Evolutionary conservation across 2,888 invertebrate species (phyloP).

Genomic region (Mactromeris polynyma): DNA sequence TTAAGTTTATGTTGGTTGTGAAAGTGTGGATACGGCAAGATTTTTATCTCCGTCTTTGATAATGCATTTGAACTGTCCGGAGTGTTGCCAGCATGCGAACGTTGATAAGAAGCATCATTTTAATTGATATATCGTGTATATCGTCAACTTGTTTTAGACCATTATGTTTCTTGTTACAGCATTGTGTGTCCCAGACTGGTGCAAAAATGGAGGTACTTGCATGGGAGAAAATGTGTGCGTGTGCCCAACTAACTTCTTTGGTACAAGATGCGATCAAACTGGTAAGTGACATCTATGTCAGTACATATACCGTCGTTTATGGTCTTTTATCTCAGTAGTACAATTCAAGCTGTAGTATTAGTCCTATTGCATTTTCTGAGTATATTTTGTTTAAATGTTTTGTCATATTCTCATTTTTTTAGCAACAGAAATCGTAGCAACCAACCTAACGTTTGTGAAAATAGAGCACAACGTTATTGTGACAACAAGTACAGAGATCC

Average conservation of each 20-base stretch:
- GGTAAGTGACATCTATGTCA: conserved; percentile 42
- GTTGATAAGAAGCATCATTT: too few species aligned
- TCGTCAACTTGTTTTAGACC: neutral
- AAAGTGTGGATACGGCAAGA: too few species aligned
- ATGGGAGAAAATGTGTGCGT: conserved; percentile 68
- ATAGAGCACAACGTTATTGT: conserved; percentile 61
- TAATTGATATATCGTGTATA: too few species aligned
- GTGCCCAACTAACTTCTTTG: conserved; percentile 68
- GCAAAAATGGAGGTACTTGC: conserved; percentile 72
- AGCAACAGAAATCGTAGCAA: conserved; percentile 55
- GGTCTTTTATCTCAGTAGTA: too few species aligned
- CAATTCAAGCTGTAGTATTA: too few species aligned
- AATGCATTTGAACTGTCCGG: too few species aligned
- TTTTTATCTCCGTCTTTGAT: too few species aligned
- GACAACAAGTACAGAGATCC: conserved; percentile 56
- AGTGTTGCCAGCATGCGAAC: too few species aligned
- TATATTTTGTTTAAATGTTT: too few species aligned
- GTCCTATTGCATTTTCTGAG: too few species aligned
- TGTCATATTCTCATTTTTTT: neutral
- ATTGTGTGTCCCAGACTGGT: conserved; percentile 62
- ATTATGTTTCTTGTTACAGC: conserved; percentile 43
- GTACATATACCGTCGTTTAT: too few species aligned
- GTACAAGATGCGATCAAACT: conserved; percentile 64
- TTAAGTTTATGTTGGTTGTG: neutral
- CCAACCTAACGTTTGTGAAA: conserved; percentile 52